These are phyloP conservation scores for Stenoptilia bipunctidactyla DNA, from an alignment of 2,888 invertebrate species.

Conservation along the genomic window DNA sequence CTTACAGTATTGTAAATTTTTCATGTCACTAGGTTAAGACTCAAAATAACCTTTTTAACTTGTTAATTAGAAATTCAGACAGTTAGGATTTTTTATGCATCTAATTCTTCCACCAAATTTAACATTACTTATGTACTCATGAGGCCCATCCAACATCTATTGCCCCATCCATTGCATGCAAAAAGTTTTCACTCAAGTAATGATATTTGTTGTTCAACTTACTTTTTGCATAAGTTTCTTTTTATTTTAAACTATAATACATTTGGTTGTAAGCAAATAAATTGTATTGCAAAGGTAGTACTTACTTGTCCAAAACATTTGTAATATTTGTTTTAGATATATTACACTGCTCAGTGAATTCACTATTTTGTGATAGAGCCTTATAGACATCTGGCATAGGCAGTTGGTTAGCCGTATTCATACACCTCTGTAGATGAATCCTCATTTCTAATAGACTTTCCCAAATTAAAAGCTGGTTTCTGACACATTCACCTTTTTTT, in stretches of 20 bases:
- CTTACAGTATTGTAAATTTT: too few species aligned
- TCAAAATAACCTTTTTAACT: too few species aligned
- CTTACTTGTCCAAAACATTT: conserved; percentile 74
- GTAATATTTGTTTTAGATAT: conserved; percentile 67
- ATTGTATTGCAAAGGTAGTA: too few species aligned
- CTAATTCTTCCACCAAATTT: too few species aligned
- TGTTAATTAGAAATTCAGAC: too few species aligned
- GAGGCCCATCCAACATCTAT: too few species aligned
- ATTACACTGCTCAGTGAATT: conserved; percentile 62
- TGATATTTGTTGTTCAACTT: neutral
- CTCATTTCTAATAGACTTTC: conserved; percentile 88
- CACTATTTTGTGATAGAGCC: conserved; percentile 49
- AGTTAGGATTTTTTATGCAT: too few species aligned
- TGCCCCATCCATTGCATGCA: too few species aligned
- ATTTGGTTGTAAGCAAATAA: too few species aligned
- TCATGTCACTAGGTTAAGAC: too few species aligned
- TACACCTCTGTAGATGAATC: conserved; percentile 88
- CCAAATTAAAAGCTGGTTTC: conserved; percentile 83
- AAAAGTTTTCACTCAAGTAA: too few species aligned
- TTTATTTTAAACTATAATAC: neutral
- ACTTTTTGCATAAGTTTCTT: neutral
- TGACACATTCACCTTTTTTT: conserved; percentile 76
- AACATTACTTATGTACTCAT: too few species aligned
- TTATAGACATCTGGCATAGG: conserved; percentile 74
- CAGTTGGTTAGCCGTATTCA: conserved; percentile 82